A percentile compares a stretch with the other conserved stretches of the same genome.
Conservation (phyloP, 2,113 vertebrate genomes). For the Pholis gunnellus region DNA sequence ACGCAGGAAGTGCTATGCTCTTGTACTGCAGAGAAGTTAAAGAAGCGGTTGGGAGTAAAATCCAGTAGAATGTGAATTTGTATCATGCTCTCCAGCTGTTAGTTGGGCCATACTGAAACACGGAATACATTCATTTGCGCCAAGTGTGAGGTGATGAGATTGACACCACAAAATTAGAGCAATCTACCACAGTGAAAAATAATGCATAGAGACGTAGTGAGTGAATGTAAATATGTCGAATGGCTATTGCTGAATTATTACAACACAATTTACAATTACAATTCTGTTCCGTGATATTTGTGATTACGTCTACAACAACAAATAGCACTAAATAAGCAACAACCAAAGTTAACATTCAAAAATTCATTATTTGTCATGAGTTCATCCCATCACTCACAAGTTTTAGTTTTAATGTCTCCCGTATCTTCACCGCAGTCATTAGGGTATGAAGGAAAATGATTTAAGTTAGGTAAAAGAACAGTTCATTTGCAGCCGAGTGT, state of each 20-base stretch:
- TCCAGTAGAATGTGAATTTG: fast-evolving
- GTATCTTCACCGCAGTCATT: neutral
- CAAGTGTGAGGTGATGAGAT: neutral
- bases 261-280: too few species aligned
- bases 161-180: neutral
- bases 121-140: neutral
- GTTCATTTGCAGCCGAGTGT: neutral
- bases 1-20: neutral
- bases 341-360: neutral
- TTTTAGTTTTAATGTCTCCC: neutral
- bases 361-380: neutral
- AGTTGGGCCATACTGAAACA: neutral
- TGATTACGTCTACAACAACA: too few species aligned
- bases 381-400: neutral
- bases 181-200: neutral
- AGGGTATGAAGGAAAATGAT: neutral
- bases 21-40: neutral
- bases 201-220: neutral
- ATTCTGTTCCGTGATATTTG: too few species aligned
- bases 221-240: neutral
- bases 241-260: neutral
- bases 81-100: neutral
- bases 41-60: neutral
- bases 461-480: neutral
- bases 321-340: neutral